Evolutionary conservation across 2,113 vertebrate species (phyloP).

Genomic region (Perognathus longimembris): DNA sequence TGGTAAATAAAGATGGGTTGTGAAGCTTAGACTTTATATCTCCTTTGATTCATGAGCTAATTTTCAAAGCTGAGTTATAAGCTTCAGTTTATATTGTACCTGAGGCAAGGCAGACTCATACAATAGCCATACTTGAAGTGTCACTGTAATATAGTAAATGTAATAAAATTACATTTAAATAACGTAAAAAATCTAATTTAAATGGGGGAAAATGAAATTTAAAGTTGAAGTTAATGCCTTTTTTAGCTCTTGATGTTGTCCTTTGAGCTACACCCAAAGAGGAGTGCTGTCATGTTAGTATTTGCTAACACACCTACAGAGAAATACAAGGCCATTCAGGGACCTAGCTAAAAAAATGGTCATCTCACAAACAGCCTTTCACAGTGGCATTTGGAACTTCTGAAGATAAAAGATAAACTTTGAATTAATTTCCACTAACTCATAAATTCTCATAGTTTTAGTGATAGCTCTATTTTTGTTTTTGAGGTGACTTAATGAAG

Average conservation of each 20-base stretch:
- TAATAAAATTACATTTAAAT: slow-evolving; percentile 81
- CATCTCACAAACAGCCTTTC: slow-evolving; percentile 1
- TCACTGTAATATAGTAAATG: slow-evolving; percentile 74
- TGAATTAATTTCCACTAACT: neutral
- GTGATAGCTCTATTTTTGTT: neutral
- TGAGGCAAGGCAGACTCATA: slow-evolving; percentile 71
- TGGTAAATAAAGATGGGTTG: slow-evolving; percentile 75
- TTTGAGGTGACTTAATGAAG: neutral
- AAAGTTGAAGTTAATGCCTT: slow-evolving; percentile 67
- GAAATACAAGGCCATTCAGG: neutral
- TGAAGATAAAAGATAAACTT: neutral
- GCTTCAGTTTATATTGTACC: slow-evolving; percentile 75
- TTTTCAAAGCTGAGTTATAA: slow-evolving; percentile 77
- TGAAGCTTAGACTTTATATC: slow-evolving; percentile 68
- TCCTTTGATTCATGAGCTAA: slow-evolving; percentile 77
- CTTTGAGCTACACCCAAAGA: neutral
- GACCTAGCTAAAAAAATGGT: neutral
- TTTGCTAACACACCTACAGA: neutral
- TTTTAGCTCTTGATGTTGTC: slow-evolving; percentile 37
- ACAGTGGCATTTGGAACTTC: neutral
- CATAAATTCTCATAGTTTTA: slow-evolving; percentile 2
- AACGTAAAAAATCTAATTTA: slow-evolving; percentile 79
- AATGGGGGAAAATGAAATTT: slow-evolving; percentile 68
- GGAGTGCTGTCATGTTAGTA: slow-evolving; percentile 21
- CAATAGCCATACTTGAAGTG: slow-evolving; percentile 76